Conservation (phyloP, 1,140 invertebrate genomes). For the Caerostris extrusa region DNA sequence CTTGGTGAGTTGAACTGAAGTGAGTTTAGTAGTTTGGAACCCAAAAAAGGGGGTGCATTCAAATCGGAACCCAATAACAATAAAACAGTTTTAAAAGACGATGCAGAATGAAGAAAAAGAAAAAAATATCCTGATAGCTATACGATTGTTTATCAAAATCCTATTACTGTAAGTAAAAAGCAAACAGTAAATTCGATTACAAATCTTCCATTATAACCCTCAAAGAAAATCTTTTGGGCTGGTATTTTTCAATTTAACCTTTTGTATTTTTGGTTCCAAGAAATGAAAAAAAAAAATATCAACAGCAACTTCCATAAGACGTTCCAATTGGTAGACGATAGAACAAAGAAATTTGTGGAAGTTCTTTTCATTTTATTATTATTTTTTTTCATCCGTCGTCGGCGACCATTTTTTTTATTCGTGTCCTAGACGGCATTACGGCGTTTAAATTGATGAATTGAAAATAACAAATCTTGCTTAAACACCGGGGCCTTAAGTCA, state of each 20-base stretch:
- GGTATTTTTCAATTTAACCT: conserved; percentile 60
- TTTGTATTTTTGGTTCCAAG: background rate
- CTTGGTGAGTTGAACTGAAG: background rate
- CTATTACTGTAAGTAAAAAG: conserved; percentile 68
- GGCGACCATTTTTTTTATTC: background rate
- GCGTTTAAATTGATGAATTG: conserved; percentile 54
- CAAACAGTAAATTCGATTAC: conserved; percentile 60
- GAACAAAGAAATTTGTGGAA: conserved; percentile 57
- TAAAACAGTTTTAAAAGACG: background rate
- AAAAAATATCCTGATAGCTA: too few species aligned
- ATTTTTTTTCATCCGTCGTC: background rate
- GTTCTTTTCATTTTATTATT: background rate
- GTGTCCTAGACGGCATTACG: background rate
- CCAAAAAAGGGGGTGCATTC: conserved; percentile 31
- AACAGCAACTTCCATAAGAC: background rate
- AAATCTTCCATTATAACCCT: conserved; percentile 37
- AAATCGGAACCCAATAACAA: conserved; percentile 59
- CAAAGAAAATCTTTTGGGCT: background rate
- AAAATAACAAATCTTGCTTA: background rate
- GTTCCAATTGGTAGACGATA: background rate
- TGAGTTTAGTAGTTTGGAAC: too few species aligned
- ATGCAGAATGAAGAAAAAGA: background rate
- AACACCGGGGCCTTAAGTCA: background rate
- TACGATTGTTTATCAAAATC: conserved; percentile 69
- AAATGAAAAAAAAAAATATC: background rate